Evolutionary conservation across 2,888 invertebrate species (phyloP).

Genomic region (Antheraea yamamai): DNA sequence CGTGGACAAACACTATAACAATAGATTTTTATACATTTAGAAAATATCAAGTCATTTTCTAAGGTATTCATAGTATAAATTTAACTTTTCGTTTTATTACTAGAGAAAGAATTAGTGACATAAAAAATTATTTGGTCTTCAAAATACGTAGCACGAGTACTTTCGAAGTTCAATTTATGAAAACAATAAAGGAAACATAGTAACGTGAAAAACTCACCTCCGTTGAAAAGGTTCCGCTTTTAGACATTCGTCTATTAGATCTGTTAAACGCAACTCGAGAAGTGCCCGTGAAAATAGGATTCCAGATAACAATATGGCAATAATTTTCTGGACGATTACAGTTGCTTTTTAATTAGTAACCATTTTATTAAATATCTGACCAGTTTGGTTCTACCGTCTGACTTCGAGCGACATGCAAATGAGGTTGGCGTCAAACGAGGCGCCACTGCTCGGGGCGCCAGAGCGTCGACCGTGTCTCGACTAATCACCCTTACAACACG

Average conservation of each 20-base stretch:
- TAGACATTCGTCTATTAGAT: too few species aligned
- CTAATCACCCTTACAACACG: slow-evolving; percentile 44
- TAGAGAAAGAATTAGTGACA: too few species aligned
- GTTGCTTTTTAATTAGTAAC: background rate
- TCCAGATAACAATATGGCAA: background rate
- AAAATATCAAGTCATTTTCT: too few species aligned
- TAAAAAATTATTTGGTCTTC: too few species aligned
- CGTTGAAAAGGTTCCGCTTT: background rate
- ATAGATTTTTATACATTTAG: too few species aligned
- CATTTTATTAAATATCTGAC: background rate
- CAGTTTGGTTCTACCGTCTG: slow-evolving; percentile 12
- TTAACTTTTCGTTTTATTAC: too few species aligned
- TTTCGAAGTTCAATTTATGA: background rate
- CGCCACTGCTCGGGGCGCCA: slow-evolving; percentile 32
- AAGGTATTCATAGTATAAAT: too few species aligned
- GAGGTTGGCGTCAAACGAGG: slow-evolving; percentile 34
- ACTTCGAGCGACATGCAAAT: slow-evolving; percentile 33
- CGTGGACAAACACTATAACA: too few species aligned
- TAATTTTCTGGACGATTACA: background rate
- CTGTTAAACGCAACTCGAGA: background rate
- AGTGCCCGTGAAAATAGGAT: background rate
- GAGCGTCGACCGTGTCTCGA: slow-evolving; percentile 43
- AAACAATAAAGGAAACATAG: background rate
- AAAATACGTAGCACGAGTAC: background rate
- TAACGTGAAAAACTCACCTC: background rate